Evolutionary conservation across 2,113 vertebrate species (phyloP).

Genomic region (Pollimyrus isidori): DNA sequence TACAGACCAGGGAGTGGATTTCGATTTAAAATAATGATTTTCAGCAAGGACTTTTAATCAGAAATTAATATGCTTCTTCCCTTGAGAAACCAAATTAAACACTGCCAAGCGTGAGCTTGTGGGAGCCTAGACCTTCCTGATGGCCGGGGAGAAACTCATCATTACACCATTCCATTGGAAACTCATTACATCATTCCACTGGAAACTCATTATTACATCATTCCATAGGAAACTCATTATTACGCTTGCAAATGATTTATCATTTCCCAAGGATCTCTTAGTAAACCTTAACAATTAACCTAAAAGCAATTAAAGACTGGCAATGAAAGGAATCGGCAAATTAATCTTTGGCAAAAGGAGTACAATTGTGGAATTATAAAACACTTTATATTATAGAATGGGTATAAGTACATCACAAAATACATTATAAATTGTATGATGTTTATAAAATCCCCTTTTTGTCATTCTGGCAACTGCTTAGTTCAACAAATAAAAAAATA

Average conservation of each 20-base stretch:
- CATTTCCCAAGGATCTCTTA: constrained; percentile 57
- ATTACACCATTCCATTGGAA: constrained; percentile 43
- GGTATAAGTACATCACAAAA: not conserved
- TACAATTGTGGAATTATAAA: constrained; percentile 47
- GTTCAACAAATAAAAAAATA: not conserved
- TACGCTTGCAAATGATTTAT: constrained; percentile 58
- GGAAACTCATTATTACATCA: not conserved
- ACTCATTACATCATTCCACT: constrained; percentile 43
- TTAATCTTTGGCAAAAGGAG: constrained; percentile 58
- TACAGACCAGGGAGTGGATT: constrained; percentile 29
- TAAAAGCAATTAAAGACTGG: constrained; percentile 57
- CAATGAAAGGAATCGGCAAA: constrained; percentile 49
- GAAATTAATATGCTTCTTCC: constrained; percentile 47
- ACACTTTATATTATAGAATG: not conserved
- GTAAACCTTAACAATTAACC: constrained; percentile 62
- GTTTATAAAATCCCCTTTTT: not conserved
- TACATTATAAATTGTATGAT: not conserved
- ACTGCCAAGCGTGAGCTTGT: constrained; percentile 36
- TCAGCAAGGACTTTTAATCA: constrained; percentile 27
- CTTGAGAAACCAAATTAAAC: constrained; percentile 39
- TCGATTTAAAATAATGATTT: constrained; percentile 40
- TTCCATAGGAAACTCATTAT: constrained; percentile 52
- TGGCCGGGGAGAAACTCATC: constrained; percentile 39
- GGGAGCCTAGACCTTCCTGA: constrained; percentile 48
- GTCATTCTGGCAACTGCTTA: not conserved